phyloP scores from a whole-genome alignment of 2,113 vertebrate species.

The Rhombomys opimus region DNA sequence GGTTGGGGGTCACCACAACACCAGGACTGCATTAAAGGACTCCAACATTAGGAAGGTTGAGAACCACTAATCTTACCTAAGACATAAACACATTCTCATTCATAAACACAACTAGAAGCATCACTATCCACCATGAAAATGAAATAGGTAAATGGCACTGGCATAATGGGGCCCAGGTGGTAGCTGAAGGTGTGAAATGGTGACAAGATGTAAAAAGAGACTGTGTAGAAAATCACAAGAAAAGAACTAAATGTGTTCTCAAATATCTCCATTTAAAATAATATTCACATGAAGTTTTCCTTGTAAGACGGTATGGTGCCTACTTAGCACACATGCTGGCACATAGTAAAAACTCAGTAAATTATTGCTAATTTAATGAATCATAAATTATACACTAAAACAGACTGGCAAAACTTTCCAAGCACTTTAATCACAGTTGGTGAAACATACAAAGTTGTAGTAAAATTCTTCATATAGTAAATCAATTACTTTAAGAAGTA shows the following conservation, averaged over 20 bases:
- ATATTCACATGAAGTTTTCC: not conserved
- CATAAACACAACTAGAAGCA: slow-evolving; percentile 36
- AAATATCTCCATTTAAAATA: slow-evolving; percentile 49
- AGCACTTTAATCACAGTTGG: slow-evolving; percentile 11
- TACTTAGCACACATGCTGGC: slow-evolving; percentile 28
- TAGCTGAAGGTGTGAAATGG: slow-evolving; percentile 47
- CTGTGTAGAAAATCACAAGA: slow-evolving; percentile 13
- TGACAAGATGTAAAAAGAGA: slow-evolving; percentile 30
- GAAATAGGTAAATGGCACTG: slow-evolving; percentile 28
- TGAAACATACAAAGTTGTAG: slow-evolving; percentile 43
- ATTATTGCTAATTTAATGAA: slow-evolving; percentile 22
- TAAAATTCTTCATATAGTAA: slow-evolving; percentile 46
- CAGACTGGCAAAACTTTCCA: not conserved
- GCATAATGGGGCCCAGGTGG: slow-evolving; percentile 17
- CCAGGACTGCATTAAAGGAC: not conserved
- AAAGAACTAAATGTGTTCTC: slow-evolving; percentile 26
- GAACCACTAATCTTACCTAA: not conserved
- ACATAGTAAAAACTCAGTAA: slow-evolving; percentile 2
- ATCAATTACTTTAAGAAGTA: slow-evolving; percentile 13
- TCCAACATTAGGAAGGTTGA: not conserved
- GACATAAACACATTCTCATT: slow-evolving; percentile 1
- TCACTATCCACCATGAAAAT: slow-evolving; percentile 17
- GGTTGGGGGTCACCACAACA: not conserved
- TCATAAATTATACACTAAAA: slow-evolving; percentile 31
- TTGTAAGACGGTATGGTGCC: not conserved